Base-by-base conservation (phyloP, 1,140 invertebrate genomes). In the Riptortus pedestris region DNA sequence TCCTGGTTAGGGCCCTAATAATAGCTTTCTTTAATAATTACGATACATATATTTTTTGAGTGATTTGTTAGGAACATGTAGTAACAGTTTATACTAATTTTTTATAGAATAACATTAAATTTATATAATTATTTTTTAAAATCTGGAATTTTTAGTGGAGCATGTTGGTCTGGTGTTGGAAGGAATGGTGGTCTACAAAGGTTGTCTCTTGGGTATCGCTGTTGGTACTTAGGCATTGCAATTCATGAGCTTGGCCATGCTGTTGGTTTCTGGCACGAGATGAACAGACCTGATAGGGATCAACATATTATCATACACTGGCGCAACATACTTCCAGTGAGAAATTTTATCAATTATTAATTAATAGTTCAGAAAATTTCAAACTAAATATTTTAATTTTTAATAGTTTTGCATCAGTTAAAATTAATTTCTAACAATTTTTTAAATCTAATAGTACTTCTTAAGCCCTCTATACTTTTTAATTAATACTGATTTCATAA, bases 211-310 rank as follows among this genome's bases (percentile, higher is more conserved):
- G 72, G 73, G 16, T 65, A 71, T 14, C 64, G 71, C 9, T 75
- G 74, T 60, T 72, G 70, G 68, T 74, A 71, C 65, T 58, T 71
- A 31, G 73, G 74, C 18, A 73, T 75, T 47, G 72, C 73, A 3
- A 69, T 76, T 1, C 75, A 76, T 67, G 75, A 76, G 64, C 67
- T 76, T 51, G 72, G 72, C 1, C 76, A 77, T 63, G 70, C 72
- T 11, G 59, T 77, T 14, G 76, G 76, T 1, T 74, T 78, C 66
- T 74, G 71, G 68, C 76, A 78, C 65, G 74, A 78, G 62, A 76
- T 76, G 66, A 72, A 73, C 29, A 67, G 76, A 0, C 74, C 74
- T 0, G 76, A 78, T 65, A 62, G 76, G 7, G 75, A 78, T 65
- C 63, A 71, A 7, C 74, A 70, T 67, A 74, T 78, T 12, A 67